Evolutionary conservation across 30 jellyfish, hydroid and myxozoan species (phyloP).

Genomic region (Rhopilema esculentum): DNA sequence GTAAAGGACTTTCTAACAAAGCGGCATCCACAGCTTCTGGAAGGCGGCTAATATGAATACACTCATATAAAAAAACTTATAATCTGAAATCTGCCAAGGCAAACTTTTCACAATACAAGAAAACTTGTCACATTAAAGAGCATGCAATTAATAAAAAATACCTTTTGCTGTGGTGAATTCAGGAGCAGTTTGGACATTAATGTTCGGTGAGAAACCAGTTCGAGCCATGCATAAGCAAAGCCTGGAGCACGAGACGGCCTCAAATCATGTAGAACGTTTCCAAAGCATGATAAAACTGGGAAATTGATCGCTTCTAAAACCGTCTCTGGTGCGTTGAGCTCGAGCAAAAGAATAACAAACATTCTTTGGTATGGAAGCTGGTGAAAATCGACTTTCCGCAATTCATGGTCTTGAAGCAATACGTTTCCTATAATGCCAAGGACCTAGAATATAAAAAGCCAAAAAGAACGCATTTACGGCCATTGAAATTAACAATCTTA

Average conservation of each 20-base stretch:
- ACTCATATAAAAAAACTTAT: too few relatives aligned
- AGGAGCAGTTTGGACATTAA: slow-evolving; percentile 87
- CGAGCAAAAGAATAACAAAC: slow-evolving; percentile 86
- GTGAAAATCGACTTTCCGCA: slow-evolving; percentile 84
- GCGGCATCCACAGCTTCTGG: too few relatives aligned
- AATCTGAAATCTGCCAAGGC: too few relatives aligned
- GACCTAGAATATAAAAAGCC: slow-evolving; percentile 57
- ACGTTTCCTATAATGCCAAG: slow-evolving; percentile 90
- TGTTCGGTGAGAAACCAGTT: slow-evolving; percentile 92
- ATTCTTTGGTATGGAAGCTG: slow-evolving; percentile 94
- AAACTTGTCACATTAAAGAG: too few relatives aligned
- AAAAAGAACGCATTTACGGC: too few relatives aligned
- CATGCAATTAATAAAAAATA: too few relatives aligned
- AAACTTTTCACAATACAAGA: too few relatives aligned
- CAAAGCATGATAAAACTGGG: slow-evolving; percentile 89
- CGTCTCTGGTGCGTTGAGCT: slow-evolving; percentile 97
- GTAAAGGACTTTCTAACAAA: too few relatives aligned
- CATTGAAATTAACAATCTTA: too few relatives aligned
- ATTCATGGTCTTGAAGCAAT: slow-evolving; percentile 90
- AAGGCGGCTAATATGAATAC: too few relatives aligned
- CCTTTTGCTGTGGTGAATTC: slow-evolving; percentile 97
- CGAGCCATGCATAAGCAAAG: slow-evolving; percentile 97
- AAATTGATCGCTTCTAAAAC: slow-evolving; percentile 94
- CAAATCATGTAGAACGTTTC: slow-evolving; percentile 86
- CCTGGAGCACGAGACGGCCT: slow-evolving; percentile 97